Base-by-base conservation (phyloP, 2,113 vertebrate genomes). In the Catharus minimus region DNA sequence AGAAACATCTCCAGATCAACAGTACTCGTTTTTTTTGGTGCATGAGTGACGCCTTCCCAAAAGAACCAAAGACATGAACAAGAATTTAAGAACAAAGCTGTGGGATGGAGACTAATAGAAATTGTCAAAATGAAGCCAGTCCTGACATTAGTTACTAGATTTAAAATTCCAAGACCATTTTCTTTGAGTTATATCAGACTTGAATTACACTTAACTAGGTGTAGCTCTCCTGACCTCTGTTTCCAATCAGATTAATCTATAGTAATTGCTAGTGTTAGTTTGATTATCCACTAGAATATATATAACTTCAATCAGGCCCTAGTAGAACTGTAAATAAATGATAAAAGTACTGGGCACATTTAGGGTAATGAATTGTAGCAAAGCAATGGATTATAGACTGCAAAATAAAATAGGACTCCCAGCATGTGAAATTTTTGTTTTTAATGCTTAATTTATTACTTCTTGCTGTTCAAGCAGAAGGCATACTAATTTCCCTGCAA, bases 391-490 rank as follows among this genome's bases (percentile, higher is more conserved):
- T 88, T 85, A 84, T 68, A 91, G 57, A 88, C 83, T 65, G 76
- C 56, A 55, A 94, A 91, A 86, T 86, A 91, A 94, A 95, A 75
- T 38, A 53, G 6, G 24, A 73, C 39, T 85, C 46, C 67, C n/a
- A 76, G 62, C 13, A 81, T 69, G 36, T 24, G 62, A 80, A 53
- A 26, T 4, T 65, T 21, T 75, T 85, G 46, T 93, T 86, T 95
- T 94, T 85, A 85, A 77, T 90, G 57, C 13, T 81, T 92, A 82
- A 90, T 95, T 91, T 89, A 95, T 92, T 76, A 28, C 44, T 82
- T 53, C 77, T 89, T 74, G 47, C 33, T 60, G 38, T 77, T 93
- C 36, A 83, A 86, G 75, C 72, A 92, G 91, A 91, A 94, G 60
- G 61, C 50, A 74, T 60, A 76, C 62, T 91, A 86, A 93, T 95